Base-by-base conservation (phyloP, 2,113 vertebrate species). In the Hipposideros armiger region DNA sequence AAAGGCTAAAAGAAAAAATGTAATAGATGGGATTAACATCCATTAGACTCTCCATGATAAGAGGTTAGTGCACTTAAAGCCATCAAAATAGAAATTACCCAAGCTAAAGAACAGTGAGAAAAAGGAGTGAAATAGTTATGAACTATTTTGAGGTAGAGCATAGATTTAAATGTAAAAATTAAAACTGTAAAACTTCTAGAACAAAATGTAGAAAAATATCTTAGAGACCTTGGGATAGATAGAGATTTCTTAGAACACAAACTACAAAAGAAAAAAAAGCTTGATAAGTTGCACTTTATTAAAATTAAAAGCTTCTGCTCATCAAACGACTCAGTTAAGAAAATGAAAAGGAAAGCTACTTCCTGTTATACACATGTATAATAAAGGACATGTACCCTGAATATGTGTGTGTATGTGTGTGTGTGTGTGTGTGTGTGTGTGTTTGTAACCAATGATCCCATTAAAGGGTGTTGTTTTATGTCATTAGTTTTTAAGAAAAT, bases 401-500 rank as follows among this genome's bases (percentile, higher is more conserved):
- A 47, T 67, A 16, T 56, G 20, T 73, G 9, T 56, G 20, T 80
- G 36, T 80, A 28, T 64, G 9, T 50, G 28, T 45, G 54, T 54
- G 16, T 54, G 16, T 54, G 52, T 54, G 52, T 54, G 52, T 54
- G 52, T 54, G 52, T 54, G 52, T 54, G 47, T 50, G 47, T 50
- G 47, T 50, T 1, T 50, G 11, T 80, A 26, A 76, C 85, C 11
- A 72, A 16, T 60, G 84, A 90, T 64, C 32, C 22, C 17, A n/a
- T 67, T 47, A 74, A 87, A 73, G 80, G 19, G 2, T 76, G 19
- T 7, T 47, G 19, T 7, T 47, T 45, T 64, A 1, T 81, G 19
- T 88, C 77, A 56, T 94, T 82, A 69, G 30, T 92, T 93, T 84
- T 52, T 10, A 32, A 50, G 15, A 28, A 74, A 94, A 62, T 82